Evolutionary conservation across 2,113 vertebrate species (phyloP).

Genomic region (Antigone vipio): DNA sequence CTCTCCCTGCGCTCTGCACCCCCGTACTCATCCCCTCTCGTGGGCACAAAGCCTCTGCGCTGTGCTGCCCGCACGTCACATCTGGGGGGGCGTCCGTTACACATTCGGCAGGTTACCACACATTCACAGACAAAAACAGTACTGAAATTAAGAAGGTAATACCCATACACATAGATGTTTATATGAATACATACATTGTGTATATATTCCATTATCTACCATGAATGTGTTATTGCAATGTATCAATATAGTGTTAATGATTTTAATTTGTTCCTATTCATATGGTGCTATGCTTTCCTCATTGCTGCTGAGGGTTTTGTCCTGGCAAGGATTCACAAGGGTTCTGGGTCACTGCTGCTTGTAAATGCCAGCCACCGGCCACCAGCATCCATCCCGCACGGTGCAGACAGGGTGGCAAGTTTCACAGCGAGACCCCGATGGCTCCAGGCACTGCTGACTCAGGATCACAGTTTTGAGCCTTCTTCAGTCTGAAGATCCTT

Average conservation of each 20-base stretch:
- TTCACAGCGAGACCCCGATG: background rate
- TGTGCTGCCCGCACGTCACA: too few relatives aligned
- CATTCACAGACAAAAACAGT: too few relatives aligned
- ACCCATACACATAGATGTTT: too few relatives aligned
- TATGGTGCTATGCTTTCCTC: background rate
- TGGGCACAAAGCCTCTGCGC: background rate
- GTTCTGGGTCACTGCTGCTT: accelerated
- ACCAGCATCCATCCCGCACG: background rate
- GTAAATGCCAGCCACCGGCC: accelerated
- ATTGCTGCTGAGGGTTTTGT: background rate
- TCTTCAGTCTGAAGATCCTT: background rate
- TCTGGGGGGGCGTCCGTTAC: too few relatives aligned
- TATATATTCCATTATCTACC: too few relatives aligned
- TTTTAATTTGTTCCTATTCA: background rate
- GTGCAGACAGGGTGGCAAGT: accelerated
- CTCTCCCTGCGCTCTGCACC: accelerated
- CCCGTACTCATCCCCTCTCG: too few relatives aligned
- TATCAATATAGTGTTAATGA: background rate
- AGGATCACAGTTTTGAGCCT: background rate
- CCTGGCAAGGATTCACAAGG: background rate
- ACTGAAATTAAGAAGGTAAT: background rate
- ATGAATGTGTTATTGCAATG: background rate
- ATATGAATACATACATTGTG: too few relatives aligned
- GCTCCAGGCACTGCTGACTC: background rate
- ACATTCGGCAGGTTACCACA: background rate